Base-by-base conservation (phyloP, 37 sponge, comb jelly and placozoan species). In the Spongilla lacustris region DNA sequence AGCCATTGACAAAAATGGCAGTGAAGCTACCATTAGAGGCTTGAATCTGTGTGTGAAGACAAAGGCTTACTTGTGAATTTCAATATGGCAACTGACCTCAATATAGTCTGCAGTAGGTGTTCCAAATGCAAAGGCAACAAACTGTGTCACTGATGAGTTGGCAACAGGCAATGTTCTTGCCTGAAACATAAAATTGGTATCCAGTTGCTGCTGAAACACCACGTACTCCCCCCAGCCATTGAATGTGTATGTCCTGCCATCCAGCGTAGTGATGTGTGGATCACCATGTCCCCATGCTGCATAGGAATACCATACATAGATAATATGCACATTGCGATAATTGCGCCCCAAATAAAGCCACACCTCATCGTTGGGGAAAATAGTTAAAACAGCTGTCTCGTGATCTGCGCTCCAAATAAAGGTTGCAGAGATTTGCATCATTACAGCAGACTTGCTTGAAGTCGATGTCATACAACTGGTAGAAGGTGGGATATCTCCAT, bases 211-310 rank as follows among this genome's bases (percentile, higher is more conserved):
- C 37, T 68, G 29, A 19, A 92, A 36, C 5, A 87, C 36, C 17
- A 30, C 80, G 74, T 88, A 95, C 69, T 89, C 90, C 2, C 95
- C 95, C 38, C 74, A 29, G 0, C 95, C 95, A 86, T 95, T 95
- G 84, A 95, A 95, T 19, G 95, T 95, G 66, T 95, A 95, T 69
- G 9, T 30, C 4, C n/a, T 23, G 24, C 79, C 89, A 76, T 95
- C 95, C 50, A 91, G 66, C 4, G 95, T 91, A 2, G 74, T 88
- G 21, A 95, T 22, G 69, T 95, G 95, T 31, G 95, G 95, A 50
- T 95, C 95, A 2, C 95, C 95, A 50, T 41, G 86, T 19, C 48
- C 79, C 87, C 84, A 91, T 0, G 76, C 92, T 89, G 31, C 58
- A 58, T 41, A 6, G 41, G 3, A 8, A 58, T 14, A 58, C 19